These are phyloP conservation scores for Brachyptera risi DNA, from an alignment of 2,888 invertebrate species.

Conservation along the genomic window DNA sequence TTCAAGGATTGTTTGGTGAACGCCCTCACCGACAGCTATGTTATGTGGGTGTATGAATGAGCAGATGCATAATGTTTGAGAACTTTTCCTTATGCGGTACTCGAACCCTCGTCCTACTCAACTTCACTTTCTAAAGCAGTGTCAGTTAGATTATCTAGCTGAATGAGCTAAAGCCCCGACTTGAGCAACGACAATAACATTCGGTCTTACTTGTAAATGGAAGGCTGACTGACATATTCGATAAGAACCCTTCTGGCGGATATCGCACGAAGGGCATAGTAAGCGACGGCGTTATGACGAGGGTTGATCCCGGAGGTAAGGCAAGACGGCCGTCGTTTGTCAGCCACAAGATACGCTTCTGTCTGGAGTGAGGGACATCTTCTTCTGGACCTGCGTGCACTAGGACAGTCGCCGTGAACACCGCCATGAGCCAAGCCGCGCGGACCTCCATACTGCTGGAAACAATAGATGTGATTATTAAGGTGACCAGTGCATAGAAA, in stretches of 20 bases:
- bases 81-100: too few relatives aligned
- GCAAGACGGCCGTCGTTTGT: conserved; percentile 81
- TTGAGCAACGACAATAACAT: too few relatives aligned
- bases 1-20: too few relatives aligned
- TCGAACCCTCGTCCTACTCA: too few relatives aligned
- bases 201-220: conserved; percentile 84
- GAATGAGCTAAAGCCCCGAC: too few relatives aligned
- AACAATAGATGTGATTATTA: too few relatives aligned
- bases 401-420: neutral
- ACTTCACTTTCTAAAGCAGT: too few relatives aligned
- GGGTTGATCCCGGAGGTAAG: conserved; percentile 74
- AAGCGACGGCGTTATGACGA: conserved; percentile 75
- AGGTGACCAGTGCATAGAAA: too few relatives aligned
- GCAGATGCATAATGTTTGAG: too few relatives aligned
- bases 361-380: conserved; percentile 58
- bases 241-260: conserved; percentile 80
- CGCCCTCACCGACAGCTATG: too few relatives aligned
- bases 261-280: conserved; percentile 79
- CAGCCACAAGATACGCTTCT: conserved; percentile 80
- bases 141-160: too few relatives aligned
- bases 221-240: conserved; percentile 77
- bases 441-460: conserved; percentile 17
- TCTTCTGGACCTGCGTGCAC: neutral
- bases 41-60: too few relatives aligned
- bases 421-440: conserved; percentile 1